Base-by-base conservation (phyloP, 2,888 invertebrate species). In the Pyralis farinalis region DNA sequence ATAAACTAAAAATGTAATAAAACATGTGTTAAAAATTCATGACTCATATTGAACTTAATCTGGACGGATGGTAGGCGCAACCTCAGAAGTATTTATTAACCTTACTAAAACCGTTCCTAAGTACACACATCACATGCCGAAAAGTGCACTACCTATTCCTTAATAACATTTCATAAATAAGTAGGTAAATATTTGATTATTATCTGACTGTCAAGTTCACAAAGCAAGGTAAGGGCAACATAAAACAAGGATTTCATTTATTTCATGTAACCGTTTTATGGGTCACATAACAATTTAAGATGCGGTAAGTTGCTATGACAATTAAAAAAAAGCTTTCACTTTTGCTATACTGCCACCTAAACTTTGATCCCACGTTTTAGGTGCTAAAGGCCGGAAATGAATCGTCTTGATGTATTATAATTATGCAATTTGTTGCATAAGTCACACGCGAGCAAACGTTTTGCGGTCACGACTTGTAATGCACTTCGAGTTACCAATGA, bases 301-400 rank as follows among this genome's bases (percentile, higher is more conserved):
- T 10, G 5, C 10, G 29, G 11, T 9, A 30, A 10, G 1, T 1
- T 35, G 6, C 22, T 38, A 22, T 7, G 6, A 32, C 27, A 32
- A 38, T 32, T 32, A 37, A 38, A 32, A 25, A 38, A 22, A 36
- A 38, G 50, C 67, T 69, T 66, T 69, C 70, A 63, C 65, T 34
- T 35, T 42, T 47, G 12, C 33, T 46, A 46, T 46, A 54, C 55
- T 47, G 42, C 53, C 44, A 46, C n/a, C n/a, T n/a, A n/a, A n/a
- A n/a, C 47, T 40, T 49, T 45, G 31, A 49, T 70, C 69, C 59
- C 70, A 70, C 67, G 70, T 58, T 49, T 48, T 42, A 49, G 41
- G 42, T 48, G 42, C 62, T 57, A 54, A 58, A 55, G 48, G 37
- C 58, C 66, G 62, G 69, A 67, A 69, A 57, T 49, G 42, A 11